Percentiles rank a stretch among this genome's conserved stretches.
Evolutionary conservation across 2,113 vertebrate genomes (phyloP).

Genomic region (Tapirus terrestris): DNA sequence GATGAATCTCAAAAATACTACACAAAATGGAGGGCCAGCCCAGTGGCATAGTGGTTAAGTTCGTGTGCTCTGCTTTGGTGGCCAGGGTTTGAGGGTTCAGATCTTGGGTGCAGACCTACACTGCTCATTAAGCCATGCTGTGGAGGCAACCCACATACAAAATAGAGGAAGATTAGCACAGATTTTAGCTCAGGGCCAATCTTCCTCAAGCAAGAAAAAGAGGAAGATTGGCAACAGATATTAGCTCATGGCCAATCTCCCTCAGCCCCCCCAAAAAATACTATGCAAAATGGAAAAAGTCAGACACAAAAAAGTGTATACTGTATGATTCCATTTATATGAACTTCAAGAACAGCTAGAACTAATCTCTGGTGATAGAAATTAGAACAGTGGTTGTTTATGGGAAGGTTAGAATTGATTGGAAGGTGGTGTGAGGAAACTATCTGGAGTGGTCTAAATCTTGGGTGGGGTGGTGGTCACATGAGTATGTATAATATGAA

Average conservation of each 20-base stretch:
- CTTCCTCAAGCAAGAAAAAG: too few relatives aligned
- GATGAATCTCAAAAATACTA: background rate
- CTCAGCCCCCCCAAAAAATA: background rate
- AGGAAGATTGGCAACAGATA: too few relatives aligned
- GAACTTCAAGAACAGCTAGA: background rate
- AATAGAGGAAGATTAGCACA: too few relatives aligned
- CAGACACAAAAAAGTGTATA: background rate
- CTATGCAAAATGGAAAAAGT: background rate
- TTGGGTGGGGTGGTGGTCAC: background rate
- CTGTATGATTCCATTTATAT: background rate
- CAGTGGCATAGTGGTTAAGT: too few relatives aligned
- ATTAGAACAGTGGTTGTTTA: background rate
- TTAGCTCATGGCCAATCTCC: too few relatives aligned
- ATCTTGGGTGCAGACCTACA: too few relatives aligned
- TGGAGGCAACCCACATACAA: too few relatives aligned
- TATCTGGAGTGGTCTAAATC: background rate
- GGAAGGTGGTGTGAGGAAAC: background rate
- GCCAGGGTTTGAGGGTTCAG: too few relatives aligned
- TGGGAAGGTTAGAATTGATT: background rate
- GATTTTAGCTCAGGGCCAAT: too few relatives aligned
- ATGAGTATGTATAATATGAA: background rate
- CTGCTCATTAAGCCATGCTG: too few relatives aligned
- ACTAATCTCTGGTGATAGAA: background rate
- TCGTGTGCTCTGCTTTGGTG: too few relatives aligned
- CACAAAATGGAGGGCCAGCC: background rate